A percentile compares a stretch with the other conserved stretches of the same genome.
These are phyloP conservation scores for Amphipoea lucens DNA, from an alignment of 2,888 invertebrate species.

Conservation along the genomic window DNA sequence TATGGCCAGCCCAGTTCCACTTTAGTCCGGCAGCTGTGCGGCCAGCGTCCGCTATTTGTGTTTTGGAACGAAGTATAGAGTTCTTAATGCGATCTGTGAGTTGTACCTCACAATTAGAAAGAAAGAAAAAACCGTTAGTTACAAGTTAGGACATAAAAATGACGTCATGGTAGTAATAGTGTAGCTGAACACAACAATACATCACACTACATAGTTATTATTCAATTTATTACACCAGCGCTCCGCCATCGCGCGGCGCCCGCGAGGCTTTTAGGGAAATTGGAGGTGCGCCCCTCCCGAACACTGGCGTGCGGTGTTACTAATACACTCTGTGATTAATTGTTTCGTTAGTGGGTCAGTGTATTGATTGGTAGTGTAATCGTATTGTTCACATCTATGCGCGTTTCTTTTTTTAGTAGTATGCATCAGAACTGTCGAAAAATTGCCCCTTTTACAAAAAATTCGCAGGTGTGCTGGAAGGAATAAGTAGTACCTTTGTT, in stretches of 20 bases:
- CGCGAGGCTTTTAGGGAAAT: slow-evolving; percentile 66
- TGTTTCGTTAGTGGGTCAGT: slow-evolving; percentile 36
- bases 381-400: not conserved
- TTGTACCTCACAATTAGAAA: not conserved
- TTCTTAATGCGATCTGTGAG: too few species aligned
- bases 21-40: too few species aligned
- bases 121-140: not conserved
- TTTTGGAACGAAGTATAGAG: too few species aligned
- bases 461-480: too few species aligned
- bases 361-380: slow-evolving; percentile 32
- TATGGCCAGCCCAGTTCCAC: too few species aligned
- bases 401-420: not conserved
- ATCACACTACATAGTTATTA: slow-evolving; percentile 61
- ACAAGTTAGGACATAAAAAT: slow-evolving; percentile 11
- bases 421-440: not conserved
- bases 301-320: slow-evolving; percentile 47
- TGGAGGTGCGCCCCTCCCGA: slow-evolving; percentile 64
- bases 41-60: too few species aligned
- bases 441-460: too few species aligned
- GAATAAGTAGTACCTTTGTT: too few species aligned
- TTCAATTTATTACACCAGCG: slow-evolving; percentile 64
- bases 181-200: slow-evolving; percentile 46
- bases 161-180: slow-evolving; percentile 27
- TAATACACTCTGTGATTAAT: slow-evolving; percentile 15
- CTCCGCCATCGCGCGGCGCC: slow-evolving; percentile 34